A percentile compares a stretch with the other conserved stretches of the same genome.
phyloP scores from a whole-genome alignment of 35 echinoderm and acorn worm species.

The Anneissia japonica region DNA sequence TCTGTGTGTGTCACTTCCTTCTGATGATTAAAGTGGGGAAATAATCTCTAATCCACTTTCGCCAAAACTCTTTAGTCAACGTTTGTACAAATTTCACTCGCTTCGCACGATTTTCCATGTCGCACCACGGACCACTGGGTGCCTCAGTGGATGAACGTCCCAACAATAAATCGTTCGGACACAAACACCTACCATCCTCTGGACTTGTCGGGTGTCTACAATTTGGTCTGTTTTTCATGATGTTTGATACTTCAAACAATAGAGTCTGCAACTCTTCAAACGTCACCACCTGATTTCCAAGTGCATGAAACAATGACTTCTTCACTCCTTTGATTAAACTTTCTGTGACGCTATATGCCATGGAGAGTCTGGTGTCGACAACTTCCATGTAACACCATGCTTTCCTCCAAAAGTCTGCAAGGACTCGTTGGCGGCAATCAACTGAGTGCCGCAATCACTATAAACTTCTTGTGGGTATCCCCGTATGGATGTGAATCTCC shows the following conservation, averaged over 20 bases:
- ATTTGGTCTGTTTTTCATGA: no score
- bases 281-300: not conserved
- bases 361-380: not conserved
- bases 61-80: no score
- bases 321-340: not conserved
- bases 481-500: not conserved
- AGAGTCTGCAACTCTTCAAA: not conserved
- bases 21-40: no score
- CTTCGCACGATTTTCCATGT: no score
- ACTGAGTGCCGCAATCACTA: not conserved
- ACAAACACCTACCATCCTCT: not conserved
- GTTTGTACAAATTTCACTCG: not conserved
- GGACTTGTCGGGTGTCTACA: no score
- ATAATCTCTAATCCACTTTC: no score
- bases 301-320: not conserved
- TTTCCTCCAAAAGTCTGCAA: not conserved
- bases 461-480: constrained; percentile 7
- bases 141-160: no score
- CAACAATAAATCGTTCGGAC: not conserved
- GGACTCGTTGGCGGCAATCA: not conserved
- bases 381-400: constrained; percentile 5
- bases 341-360: constrained; percentile 13
- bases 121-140: no score
- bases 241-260: not conserved
- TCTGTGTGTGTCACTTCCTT: no score